Percentiles rank a stretch among this genome's conserved stretches.
Evolutionary conservation across 2,113 vertebrate genomes (phyloP).

Genomic region (Condylura cristata): DNA sequence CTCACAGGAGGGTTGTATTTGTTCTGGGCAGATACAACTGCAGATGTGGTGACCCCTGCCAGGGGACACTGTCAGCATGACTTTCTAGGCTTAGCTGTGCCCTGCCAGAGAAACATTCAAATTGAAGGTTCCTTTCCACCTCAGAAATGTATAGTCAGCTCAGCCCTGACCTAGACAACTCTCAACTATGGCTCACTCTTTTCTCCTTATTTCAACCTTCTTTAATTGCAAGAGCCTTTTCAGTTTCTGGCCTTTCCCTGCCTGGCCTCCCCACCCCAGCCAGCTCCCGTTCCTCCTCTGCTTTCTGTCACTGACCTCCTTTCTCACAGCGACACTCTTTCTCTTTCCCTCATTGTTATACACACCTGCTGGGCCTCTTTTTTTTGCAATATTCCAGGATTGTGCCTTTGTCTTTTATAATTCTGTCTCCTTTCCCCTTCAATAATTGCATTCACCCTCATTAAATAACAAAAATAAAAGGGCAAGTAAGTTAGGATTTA

Average conservation of each 20-base stretch:
- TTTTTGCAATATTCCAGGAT: constrained; percentile 10
- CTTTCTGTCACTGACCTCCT: not conserved
- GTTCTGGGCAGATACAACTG: not conserved
- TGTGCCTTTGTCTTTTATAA: constrained; percentile 54
- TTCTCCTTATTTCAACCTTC: not conserved
- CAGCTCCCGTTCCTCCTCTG: not conserved
- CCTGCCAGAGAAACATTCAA: not conserved
- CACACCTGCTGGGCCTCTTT: not conserved
- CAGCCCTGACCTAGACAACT: not conserved
- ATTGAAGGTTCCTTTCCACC: not conserved
- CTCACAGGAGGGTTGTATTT: not conserved
- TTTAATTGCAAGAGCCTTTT: not conserved
- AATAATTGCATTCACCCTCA: constrained; percentile 3
- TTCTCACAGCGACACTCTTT: not conserved
- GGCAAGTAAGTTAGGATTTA: constrained; percentile 28
- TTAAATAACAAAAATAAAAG: constrained; percentile 55
- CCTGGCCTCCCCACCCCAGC: not conserved
- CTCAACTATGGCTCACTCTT: rapidly evolving
- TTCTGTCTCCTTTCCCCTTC: constrained; percentile 12
- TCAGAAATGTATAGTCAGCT: not conserved
- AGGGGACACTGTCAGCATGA: not conserved
- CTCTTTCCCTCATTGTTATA: not conserved
- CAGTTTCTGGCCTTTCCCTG: not conserved
- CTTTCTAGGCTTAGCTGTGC: not conserved
- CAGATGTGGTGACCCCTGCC: not conserved